These are phyloP conservation scores for Thryonomys swinderianus DNA, from an alignment of 2,113 vertebrate species.

Conservation along the genomic window DNA sequence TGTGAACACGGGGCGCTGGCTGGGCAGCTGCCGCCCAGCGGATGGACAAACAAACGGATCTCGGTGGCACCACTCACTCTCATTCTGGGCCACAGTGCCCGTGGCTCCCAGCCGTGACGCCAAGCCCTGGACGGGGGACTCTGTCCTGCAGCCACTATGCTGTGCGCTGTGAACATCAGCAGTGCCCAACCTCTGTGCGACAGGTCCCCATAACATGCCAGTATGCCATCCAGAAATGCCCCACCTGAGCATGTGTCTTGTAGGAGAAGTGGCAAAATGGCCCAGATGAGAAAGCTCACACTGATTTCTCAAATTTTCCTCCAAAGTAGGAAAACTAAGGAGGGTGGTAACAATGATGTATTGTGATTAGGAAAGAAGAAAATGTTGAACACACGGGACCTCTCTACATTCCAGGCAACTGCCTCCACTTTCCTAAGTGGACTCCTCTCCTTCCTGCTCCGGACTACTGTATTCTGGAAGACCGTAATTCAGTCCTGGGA, in stretches of 20 bases:
- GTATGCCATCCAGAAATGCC: not conserved
- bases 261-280: not conserved
- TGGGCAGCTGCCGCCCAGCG: not conserved
- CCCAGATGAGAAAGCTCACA: not conserved
- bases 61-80: not conserved
- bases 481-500: not conserved
- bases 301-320: not conserved
- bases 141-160: not conserved
- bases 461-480: not conserved
- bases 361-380: not conserved
- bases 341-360: not conserved
- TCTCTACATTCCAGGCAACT: not conserved
- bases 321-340: constrained; percentile 6
- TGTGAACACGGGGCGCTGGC: not conserved
- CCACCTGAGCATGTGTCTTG: not conserved
- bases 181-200: not conserved
- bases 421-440: not conserved
- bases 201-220: not conserved
- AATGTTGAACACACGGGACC: not conserved
- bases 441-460: constrained; percentile 26
- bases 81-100: not conserved
- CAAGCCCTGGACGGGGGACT: not conserved
- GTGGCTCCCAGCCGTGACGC: not conserved
- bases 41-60: not conserved
- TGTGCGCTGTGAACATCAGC: not conserved